phyloP scores from a whole-genome alignment of 2,113 vertebrate species.

The Sorex fumeus region DNA sequence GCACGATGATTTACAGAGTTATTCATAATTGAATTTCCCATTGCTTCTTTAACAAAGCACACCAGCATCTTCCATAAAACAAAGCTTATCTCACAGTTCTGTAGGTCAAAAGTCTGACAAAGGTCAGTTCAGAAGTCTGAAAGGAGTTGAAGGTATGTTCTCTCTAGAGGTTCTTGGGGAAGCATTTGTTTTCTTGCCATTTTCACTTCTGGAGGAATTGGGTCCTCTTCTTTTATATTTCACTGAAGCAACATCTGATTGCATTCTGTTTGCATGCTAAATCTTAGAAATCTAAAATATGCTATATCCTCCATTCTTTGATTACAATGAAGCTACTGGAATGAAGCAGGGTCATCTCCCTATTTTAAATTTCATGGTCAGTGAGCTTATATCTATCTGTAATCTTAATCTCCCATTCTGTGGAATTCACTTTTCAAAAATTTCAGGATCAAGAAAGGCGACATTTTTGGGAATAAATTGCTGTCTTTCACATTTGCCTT shows the following conservation, averaged over 20 bases:
- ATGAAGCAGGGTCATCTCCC: neutral
- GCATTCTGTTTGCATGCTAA: neutral
- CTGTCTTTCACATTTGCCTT: neutral
- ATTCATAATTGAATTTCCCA: too few species aligned
- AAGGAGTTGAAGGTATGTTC: neutral
- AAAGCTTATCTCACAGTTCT: neutral
- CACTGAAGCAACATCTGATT: neutral
- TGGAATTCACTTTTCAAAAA: neutral
- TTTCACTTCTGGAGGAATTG: neutral
- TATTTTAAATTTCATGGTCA: neutral
- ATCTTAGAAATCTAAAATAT: neutral
- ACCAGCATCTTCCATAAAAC: neutral
- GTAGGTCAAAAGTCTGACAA: neutral
- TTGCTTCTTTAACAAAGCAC: neutral
- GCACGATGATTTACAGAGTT: too few species aligned
- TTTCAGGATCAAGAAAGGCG: neutral
- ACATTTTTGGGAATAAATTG: neutral
- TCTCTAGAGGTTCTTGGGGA: neutral
- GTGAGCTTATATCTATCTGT: neutral
- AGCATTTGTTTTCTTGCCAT: neutral
- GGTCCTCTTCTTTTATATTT: neutral
- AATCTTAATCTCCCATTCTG: neutral
- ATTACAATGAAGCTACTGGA: fast-evolving
- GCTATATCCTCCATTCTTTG: neutral
- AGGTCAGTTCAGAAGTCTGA: neutral